Evolutionary conservation across 2,888 invertebrate species (phyloP).

Genomic region (Lapara coniferarum): DNA sequence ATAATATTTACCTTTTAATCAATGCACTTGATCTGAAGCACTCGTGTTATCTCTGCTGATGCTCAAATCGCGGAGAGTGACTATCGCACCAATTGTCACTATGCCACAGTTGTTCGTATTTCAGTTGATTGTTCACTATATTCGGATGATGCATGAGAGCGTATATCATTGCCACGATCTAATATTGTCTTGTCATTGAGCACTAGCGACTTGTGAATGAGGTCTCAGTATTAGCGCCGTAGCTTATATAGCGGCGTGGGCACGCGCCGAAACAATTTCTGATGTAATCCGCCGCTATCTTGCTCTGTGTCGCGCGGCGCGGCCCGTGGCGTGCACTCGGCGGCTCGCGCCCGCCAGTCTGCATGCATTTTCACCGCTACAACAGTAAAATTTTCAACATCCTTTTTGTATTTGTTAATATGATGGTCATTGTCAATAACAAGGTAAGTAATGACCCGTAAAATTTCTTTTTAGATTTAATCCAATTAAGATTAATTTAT

Average conservation of each 20-base stretch:
- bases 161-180: slow-evolving; percentile 80
- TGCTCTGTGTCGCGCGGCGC: slow-evolving; percentile 53
- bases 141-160: slow-evolving; percentile 72
- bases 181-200: slow-evolving; percentile 73
- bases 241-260: slow-evolving; percentile 60
- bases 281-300: slow-evolving; percentile 73
- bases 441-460: not conserved
- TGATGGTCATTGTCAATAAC: slow-evolving; percentile 5
- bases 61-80: slow-evolving; percentile 76
- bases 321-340: slow-evolving; percentile 22
- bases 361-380: not conserved
- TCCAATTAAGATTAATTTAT: not conserved
- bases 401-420: not conserved
- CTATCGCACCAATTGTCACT: slow-evolving; percentile 80
- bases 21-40: slow-evolving; percentile 60
- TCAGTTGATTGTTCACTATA: slow-evolving; percentile 62
- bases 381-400: not conserved
- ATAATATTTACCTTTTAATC: slow-evolving; percentile 76
- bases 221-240: slow-evolving; percentile 41
- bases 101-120: slow-evolving; percentile 79
- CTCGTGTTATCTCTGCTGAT: slow-evolving; percentile 75
- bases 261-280: slow-evolving; percentile 63
- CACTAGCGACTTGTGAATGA: slow-evolving; percentile 73
- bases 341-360: slow-evolving; percentile 6
- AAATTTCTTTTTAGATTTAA: not conserved